phyloP scores from a whole-genome alignment of 2,888 invertebrate species.

The Mythimna ferrago region DNA sequence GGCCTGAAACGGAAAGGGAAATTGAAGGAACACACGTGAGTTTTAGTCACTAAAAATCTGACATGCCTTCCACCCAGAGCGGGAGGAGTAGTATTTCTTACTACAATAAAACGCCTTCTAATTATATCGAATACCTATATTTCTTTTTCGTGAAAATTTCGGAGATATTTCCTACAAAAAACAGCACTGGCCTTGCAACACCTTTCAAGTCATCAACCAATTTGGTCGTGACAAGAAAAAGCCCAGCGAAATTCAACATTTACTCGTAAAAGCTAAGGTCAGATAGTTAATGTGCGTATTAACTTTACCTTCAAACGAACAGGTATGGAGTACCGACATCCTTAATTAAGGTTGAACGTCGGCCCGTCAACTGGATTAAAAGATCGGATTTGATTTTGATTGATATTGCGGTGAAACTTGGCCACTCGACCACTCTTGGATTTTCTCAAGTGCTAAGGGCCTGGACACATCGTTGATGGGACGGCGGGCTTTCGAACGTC shows the following conservation, averaged over 20 bases:
- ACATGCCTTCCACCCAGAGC: no score
- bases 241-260: conserved; percentile 33
- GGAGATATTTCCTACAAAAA: not conserved
- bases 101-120: no score
- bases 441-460: conserved; percentile 61
- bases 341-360: conserved; percentile 82
- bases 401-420: conserved; percentile 80
- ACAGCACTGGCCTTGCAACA: not conserved
- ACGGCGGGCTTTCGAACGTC: not conserved
- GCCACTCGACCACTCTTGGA: conserved; percentile 61
- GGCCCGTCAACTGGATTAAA: conserved; percentile 79
- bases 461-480: conserved; percentile 33
- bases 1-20: no score
- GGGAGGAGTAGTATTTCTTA: no score
- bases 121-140: no score
- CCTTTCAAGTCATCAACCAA: not conserved
- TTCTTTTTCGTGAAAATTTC: not conserved
- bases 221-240: not conserved
- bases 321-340: conserved; percentile 73
- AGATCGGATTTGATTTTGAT: conserved; percentile 85
- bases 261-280: conserved; percentile 47
- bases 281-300: conserved; percentile 60
- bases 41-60: no score
- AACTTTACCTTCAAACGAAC: conserved; percentile 58
- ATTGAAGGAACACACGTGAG: no score